These are phyloP conservation scores for Actinernus sp. DNA, from an alignment of 92 coral and sea anemone genomes.

Conservation along the genomic window DNA sequence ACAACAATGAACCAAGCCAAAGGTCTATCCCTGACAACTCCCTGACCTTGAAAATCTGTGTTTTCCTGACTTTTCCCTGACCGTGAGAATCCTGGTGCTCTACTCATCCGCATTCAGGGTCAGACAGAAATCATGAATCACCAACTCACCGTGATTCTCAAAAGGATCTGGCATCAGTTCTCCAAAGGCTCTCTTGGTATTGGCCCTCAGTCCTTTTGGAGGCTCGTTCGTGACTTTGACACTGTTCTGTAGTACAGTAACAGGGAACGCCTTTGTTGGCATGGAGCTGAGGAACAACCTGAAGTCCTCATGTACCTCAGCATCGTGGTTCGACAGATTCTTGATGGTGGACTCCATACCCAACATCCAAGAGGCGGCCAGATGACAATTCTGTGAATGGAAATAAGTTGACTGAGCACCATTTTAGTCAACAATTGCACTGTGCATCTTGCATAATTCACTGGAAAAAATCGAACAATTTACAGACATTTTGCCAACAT, in stretches of 20 bases:
- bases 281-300: slow-evolving; percentile 98
- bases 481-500: no score
- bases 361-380: slow-evolving; percentile 99
- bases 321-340: slow-evolving; percentile 79
- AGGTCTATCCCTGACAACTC: no score
- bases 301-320: slow-evolving; percentile 97
- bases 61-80: no score
- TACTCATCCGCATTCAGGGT: no score
- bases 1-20: no score
- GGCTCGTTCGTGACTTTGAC: slow-evolving; percentile 99
- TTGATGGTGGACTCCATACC: slow-evolving; percentile 95
- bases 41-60: no score
- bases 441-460: not conserved
- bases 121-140: no score
- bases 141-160: slow-evolving; percentile 94
- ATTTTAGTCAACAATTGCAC: no score
- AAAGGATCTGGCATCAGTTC: slow-evolving; percentile 90
- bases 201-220: slow-evolving; percentile 98
- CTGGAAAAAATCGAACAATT: no score
- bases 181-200: slow-evolving; percentile 96
- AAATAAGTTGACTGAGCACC: no score
- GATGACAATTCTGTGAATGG: slow-evolving; percentile 92
- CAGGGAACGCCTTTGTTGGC: slow-evolving; percentile 96
- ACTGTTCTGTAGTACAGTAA: slow-evolving; percentile 98
- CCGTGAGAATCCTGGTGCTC: no score